Evolutionary conservation across 2,797 vertebrate genomes (phyloP), one percentile per base, ranked within the genome.

Genomic region (Euthynnus affinis): DNA sequence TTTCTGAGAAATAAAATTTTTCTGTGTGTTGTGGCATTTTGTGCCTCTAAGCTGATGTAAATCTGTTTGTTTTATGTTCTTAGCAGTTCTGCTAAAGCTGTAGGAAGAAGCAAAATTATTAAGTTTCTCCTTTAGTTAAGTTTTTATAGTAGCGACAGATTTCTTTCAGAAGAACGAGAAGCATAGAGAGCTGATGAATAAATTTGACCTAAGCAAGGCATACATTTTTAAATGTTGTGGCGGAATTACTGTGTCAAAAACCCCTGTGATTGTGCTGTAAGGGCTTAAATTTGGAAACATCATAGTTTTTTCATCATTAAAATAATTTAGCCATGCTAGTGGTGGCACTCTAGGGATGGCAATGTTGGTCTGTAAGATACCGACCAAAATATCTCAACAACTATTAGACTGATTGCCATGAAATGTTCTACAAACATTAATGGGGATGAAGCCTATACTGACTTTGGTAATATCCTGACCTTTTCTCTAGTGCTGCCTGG

Each of bases 1-100:
- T 23, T 55, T 29, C 14, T 51, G 17, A 55, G 66, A 48, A 22
- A 23, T 61, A 25, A 14, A 34, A 10, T 37, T 37, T 14, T 4
- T 34, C 9, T 18, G 4, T 59, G 44, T 25, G 29, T 15, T 48
- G 49, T 71, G 17, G 14, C 10, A 46, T 52, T 59, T 34, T 34
- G 29, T 59, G 52, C 23, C 10, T 40, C 18, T 46, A 25, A 25
- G 10, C n/a, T 20, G 37, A 76, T n/a, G 14, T 51, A 5, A 76
- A 67, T 18, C 32, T 32, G 17, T 25, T n/a, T 71, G 32, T 46
- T 40, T 61, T 37, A 17, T 62, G 29, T 51, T 44, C 7, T 27
- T 64, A 8, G 57, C 32, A 57, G 44, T 23, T 71, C 59, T 65
- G 14, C 18, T 20, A 51, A 58, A n/a, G 14, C 22, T 20, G 57